Conservation (phyloP, 2,113 vertebrate genomes). For the Macrotis lagotis region DNA sequence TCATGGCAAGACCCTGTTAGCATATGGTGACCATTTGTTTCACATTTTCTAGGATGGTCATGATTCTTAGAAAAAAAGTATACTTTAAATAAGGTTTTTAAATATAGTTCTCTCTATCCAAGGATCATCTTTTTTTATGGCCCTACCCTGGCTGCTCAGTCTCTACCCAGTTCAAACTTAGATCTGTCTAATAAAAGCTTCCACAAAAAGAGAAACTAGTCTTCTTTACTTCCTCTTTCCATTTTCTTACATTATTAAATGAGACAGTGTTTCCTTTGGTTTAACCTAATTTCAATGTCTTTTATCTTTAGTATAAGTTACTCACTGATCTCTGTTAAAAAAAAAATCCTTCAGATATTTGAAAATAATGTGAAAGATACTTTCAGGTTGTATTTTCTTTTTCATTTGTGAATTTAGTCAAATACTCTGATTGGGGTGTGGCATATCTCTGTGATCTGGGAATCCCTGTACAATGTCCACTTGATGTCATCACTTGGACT, state of each 20-base stretch:
- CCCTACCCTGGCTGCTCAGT: neutral
- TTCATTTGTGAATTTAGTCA: conserved; percentile 7
- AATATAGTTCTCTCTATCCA: neutral
- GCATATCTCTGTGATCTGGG: neutral
- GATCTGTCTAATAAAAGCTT: neutral
- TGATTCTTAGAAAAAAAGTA: neutral
- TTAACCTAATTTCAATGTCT: conserved; percentile 30
- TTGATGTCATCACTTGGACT: neutral
- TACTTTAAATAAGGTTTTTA: neutral
- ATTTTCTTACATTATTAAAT: conserved; percentile 5
- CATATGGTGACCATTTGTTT: neutral
- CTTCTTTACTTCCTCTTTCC: neutral
- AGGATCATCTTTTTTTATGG: neutral
- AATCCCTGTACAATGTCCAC: conserved; percentile 31
- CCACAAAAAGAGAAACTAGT: neutral
- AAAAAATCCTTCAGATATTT: conserved; percentile 20
- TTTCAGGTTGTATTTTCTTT: neutral
- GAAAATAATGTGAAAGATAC: conserved; percentile 18
- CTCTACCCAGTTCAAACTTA: neutral
- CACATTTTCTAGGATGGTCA: neutral
- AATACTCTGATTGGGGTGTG: conserved; percentile 17
- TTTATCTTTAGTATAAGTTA: conserved; percentile 23
- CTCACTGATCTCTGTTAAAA: neutral
- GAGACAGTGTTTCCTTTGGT: neutral
- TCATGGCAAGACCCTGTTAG: neutral